Conservation (phyloP, 2,113 vertebrate species). For the Xiphorhynchus elegans region DNA sequence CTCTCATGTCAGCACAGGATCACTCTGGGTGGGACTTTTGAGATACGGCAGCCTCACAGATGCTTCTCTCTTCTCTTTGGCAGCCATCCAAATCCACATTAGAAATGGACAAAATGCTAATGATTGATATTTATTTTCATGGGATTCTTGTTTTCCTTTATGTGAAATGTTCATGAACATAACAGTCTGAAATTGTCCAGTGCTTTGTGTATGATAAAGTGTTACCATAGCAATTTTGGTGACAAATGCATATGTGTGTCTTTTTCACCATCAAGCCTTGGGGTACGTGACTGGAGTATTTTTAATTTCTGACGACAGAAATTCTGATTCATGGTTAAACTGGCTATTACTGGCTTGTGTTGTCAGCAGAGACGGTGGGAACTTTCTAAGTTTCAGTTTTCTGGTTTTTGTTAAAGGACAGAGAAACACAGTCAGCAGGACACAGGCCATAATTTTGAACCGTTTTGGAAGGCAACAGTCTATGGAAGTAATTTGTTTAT, state of each 20-base stretch:
- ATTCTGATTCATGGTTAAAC: not conserved
- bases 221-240: not conserved
- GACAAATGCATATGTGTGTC: not conserved
- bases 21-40: not conserved
- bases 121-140: not conserved
- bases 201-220: not conserved
- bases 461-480: not conserved
- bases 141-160: not conserved
- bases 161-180: not conserved
- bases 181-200: not conserved
- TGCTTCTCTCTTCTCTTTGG: conserved; percentile 3
- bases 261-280: not conserved
- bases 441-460: not conserved
- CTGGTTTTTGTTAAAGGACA: not conserved
- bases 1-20: not conserved
- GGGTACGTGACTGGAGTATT: not conserved
- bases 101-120: not conserved
- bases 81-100: not conserved
- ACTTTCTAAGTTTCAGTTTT: not conserved
- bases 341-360: not conserved
- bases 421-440: not conserved
- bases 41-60: conserved; percentile 2
- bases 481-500: not conserved
- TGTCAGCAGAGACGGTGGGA: not conserved
- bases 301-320: conserved; percentile 9